Conservation (phyloP, 1,140 invertebrate species). For the Goniozus legneri region DNA sequence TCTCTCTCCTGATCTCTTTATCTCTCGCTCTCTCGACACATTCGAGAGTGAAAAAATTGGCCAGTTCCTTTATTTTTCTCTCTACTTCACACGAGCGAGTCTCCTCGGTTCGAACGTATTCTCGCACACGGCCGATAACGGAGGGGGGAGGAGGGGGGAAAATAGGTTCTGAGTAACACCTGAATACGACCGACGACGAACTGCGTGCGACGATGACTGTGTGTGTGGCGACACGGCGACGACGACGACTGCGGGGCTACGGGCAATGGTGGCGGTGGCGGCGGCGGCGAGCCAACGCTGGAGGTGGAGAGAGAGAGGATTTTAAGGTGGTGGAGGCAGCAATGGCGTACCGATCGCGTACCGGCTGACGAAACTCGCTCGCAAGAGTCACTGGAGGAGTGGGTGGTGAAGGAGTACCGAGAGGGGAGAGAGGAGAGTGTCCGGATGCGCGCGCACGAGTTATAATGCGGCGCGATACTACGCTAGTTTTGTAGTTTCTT, state of each 20-base stretch:
- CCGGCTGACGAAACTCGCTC: no score
- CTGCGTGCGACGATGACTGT: slow-evolving; percentile 11
- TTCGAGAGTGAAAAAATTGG: no score
- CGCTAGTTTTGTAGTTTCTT: no score
- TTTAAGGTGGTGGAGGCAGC: slow-evolving; percentile 17
- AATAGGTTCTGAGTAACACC: slow-evolving; percentile 14
- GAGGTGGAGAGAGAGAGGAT: slow-evolving; percentile 18
- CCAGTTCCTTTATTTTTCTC: no score
- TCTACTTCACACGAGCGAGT: slow-evolving; percentile 1
- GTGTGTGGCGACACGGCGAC: slow-evolving; percentile 16
- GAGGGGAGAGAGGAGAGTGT: no score
- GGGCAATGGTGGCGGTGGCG: slow-evolving; percentile 15
- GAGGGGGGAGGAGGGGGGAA: no score
- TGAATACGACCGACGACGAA: slow-evolving; percentile 14
- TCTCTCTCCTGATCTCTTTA: not conserved
- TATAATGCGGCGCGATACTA: no score
- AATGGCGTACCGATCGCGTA: no score
- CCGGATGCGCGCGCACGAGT: no score
- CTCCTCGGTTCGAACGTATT: no score
- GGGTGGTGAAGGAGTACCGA: slow-evolving; percentile 5
- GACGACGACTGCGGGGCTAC: slow-evolving; percentile 13
- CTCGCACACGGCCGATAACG: no score
- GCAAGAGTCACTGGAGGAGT: no score
- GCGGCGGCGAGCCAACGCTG: slow-evolving; percentile 23
- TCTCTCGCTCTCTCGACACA: slow-evolving; percentile 1